Percentiles rank a stretch among this genome's conserved stretches.
Evolutionary conservation across 1,140 invertebrate genomes (phyloP).

Genomic region (Orchestia grillus): DNA sequence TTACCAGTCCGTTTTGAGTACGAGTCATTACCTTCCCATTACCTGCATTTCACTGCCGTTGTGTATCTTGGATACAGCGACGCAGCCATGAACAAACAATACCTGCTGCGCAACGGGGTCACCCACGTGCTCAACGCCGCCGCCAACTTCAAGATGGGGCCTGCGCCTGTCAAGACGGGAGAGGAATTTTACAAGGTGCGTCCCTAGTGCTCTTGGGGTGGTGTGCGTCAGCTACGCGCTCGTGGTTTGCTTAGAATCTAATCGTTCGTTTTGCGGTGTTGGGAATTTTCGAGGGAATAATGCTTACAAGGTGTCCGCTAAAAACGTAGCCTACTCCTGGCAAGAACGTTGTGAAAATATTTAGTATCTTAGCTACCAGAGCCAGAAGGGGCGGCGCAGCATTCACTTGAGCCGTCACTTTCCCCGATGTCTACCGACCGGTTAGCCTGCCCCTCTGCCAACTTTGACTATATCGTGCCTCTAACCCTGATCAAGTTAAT

Average conservation of each 20-base stretch:
- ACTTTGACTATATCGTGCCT: too few species aligned
- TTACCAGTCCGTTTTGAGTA: background rate
- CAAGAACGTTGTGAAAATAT: too few species aligned
- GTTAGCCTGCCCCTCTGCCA: too few species aligned
- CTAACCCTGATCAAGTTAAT: too few species aligned
- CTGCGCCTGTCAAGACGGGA: slow-evolving; percentile 65
- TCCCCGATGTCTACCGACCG: too few species aligned
- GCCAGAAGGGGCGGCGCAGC: too few species aligned
- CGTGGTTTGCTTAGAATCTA: background rate
- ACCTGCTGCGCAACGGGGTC: slow-evolving; percentile 81
- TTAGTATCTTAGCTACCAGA: too few species aligned
- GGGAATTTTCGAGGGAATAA: too few species aligned
- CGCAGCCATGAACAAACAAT: slow-evolving; percentile 82
- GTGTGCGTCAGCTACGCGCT: background rate
- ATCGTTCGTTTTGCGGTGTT: background rate
- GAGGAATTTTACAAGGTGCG: slow-evolving; percentile 65
- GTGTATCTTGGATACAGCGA: slow-evolving; percentile 73
- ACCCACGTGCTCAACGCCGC: slow-evolving; percentile 90
- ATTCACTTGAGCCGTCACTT: too few species aligned
- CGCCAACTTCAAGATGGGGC: slow-evolving; percentile 75
- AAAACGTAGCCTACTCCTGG: too few species aligned
- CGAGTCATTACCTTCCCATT: background rate
- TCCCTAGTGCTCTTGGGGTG: background rate
- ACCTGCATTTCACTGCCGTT: slow-evolving; percentile 59
- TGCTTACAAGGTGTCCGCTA: too few species aligned